Percentiles rank a stretch among this genome's conserved stretches.
These are phyloP conservation scores for Rhadinocentrus ornatus DNA, from an alignment of 2,797 vertebrate genomes.

Conservation along the genomic window DNA sequence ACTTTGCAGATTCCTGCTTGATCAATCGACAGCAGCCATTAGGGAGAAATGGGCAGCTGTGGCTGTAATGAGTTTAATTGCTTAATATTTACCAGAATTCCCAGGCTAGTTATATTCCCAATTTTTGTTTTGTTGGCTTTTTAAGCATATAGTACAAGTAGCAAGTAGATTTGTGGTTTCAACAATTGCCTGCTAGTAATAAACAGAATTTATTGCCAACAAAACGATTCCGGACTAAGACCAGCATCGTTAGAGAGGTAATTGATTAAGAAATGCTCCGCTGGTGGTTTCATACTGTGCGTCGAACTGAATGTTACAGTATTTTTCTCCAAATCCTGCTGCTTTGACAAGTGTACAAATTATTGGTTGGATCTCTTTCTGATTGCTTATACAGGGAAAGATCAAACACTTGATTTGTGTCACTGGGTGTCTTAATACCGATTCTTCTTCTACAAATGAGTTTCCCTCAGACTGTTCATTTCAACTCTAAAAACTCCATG, in stretches of 20 bases:
- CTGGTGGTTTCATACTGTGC: slow-evolving; percentile 24
- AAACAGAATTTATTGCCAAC: neutral
- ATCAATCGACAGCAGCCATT: slow-evolving; percentile 12
- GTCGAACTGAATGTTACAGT: slow-evolving; percentile 19
- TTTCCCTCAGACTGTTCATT: neutral
- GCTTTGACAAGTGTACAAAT: slow-evolving; percentile 14
- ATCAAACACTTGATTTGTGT: neutral
- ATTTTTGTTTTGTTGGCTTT: neutral
- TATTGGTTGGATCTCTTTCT: slow-evolving; percentile 7
- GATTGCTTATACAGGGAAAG: neutral
- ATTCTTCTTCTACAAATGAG: neutral
- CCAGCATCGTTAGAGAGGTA: slow-evolving; percentile 16
- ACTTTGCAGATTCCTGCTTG: neutral
- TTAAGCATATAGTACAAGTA: neutral
- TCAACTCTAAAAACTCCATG: neutral
- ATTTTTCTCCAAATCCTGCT: slow-evolving; percentile 37
- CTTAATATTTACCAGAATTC: neutral
- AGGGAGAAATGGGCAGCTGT: neutral
- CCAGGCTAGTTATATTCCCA: neutral
- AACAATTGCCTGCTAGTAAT: neutral
- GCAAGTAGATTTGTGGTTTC: neutral
- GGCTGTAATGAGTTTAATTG: neutral
- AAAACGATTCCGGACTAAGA: slow-evolving; percentile 16
- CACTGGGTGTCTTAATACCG: neutral
- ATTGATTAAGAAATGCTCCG: neutral